These are phyloP conservation scores for Loriculus beryllinus DNA, from an alignment of 2,797 vertebrate genomes.

Conservation along the genomic window DNA sequence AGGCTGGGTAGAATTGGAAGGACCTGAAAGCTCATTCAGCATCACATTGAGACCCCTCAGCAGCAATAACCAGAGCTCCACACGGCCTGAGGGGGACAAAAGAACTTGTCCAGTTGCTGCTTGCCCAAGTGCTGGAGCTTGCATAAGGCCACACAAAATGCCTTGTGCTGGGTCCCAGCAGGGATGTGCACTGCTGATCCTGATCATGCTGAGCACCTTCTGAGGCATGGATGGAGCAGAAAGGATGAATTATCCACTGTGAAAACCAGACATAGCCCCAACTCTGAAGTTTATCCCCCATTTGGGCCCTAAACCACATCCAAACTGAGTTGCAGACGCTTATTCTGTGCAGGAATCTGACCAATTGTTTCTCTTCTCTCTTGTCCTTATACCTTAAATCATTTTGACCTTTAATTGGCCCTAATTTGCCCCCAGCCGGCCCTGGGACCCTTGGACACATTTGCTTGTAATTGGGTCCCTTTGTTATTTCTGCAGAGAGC, in stretches of 20 bases:
- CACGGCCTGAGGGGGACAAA: background rate
- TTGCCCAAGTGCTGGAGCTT: background rate
- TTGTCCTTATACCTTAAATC: constrained; percentile 64
- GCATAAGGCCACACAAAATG: rapidly evolving
- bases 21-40: background rate
- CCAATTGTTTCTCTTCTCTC: constrained; percentile 50
- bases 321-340: background rate
- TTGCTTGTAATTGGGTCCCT: constrained; percentile 72
- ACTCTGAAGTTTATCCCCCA: background rate
- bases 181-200: background rate
- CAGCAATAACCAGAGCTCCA: background rate
- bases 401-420: constrained; percentile 74
- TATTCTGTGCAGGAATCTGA: constrained; percentile 40
- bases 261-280: background rate
- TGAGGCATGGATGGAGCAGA: background rate
- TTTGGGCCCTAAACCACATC: background rate
- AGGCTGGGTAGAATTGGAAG: background rate
- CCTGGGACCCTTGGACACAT: constrained; percentile 71
- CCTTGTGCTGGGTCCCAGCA: background rate
- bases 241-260: background rate
- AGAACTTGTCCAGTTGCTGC: rapidly evolving
- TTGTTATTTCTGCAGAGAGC: constrained; percentile 73
- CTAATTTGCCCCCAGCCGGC: constrained; percentile 67
- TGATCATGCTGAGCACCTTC: background rate
- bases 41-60: background rate